Evolutionary conservation across 2,888 invertebrate genomes (phyloP), one percentile per base, ranked within the genome.

Genomic region (Drosophila aldrichi): DNA sequence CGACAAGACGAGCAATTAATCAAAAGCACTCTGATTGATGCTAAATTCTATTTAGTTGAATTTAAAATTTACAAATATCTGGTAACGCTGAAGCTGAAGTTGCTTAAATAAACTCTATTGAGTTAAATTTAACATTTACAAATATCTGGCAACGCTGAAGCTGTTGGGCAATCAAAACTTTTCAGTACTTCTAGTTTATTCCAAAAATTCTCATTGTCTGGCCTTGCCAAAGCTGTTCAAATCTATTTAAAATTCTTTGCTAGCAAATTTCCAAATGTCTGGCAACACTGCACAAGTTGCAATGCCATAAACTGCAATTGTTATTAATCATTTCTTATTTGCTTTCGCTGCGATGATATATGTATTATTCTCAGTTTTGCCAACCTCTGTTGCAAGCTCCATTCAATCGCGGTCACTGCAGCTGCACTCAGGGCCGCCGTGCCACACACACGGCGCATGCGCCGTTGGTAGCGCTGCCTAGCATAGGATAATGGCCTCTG

Each of bases 401-500:
- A 58, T 41, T 61, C 29, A 44, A 51, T 57, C 43, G 59, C 63
- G 66, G 66, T 60, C 63, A 60, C 9, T 57, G 72, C 63, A 66
- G 55, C 36, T 72, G 81, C 77, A 66, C 55, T 57, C 49, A 59
- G 29, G 14, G n/a, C n/a, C 5, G 48, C 29, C 10, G 6, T 54
- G 49, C 51, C 7, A 9, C 34, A 55, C 7, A 9, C 34, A 55
- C 18, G 51, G 73, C 83, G 83, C 83, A 84, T 87, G 83, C 84
- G 83, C 70, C 44, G 55, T 67, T 51, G 43, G 32, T 29, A 64
- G 63, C 52, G 46, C 55, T 68, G 38, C 59, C 55, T 41, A 49
- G 46, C 48, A 22, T 70, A 82, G 83, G 87, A 81, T 83, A 84
- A 86, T 84, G 87, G 83, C 87, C 87, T 77, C 70, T 75, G 56